Evolutionary conservation across 1,140 invertebrate species (phyloP).

Genomic region (Hycleus cichorii): DNA sequence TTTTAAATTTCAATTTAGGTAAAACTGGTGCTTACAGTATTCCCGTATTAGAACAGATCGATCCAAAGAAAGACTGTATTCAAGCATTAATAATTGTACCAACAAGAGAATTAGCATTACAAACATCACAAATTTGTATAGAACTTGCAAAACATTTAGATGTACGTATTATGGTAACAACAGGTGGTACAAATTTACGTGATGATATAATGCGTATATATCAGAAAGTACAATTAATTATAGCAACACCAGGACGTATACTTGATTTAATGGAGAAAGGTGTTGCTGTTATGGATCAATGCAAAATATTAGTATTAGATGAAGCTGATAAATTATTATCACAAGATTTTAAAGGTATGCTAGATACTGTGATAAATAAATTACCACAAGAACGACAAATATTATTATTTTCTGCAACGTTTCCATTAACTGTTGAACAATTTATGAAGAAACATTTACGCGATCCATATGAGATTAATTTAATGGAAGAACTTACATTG

Average conservation of each 20-base stretch:
- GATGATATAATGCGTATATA: constrained; percentile 99
- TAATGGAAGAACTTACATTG: constrained; percentile 99
- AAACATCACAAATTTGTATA: constrained; percentile 99
- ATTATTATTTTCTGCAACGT: constrained; percentile 97
- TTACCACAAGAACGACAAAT: constrained; percentile 95
- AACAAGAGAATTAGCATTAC: constrained; percentile 96
- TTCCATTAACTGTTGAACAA: constrained; percentile 97
- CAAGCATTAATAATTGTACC: constrained; percentile 98
- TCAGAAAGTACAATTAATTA: constrained; percentile 98
- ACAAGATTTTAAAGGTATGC: constrained; percentile 98
- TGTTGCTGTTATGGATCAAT: constrained; percentile 92
- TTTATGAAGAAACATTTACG: constrained; percentile 98
- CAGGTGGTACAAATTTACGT: constrained; percentile 91
- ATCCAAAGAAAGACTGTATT: constrained; percentile 81
- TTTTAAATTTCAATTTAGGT: constrained; percentile 41
- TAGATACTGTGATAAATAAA: constrained; percentile 82
- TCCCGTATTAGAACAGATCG: constrained; percentile 93
- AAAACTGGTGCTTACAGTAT: constrained; percentile 99
- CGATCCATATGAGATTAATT: constrained; percentile 97
- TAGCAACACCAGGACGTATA: constrained; percentile 98
- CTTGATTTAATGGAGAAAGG: constrained; percentile 98
- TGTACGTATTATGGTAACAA: constrained; percentile 98
- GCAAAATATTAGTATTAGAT: constrained; percentile 95
- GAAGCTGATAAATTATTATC: constrained; percentile 99
- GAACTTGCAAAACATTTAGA: constrained; percentile 95